Evolutionary conservation across 2,888 invertebrate genomes (phyloP).

Genomic region (Harpalus rufipes): DNA sequence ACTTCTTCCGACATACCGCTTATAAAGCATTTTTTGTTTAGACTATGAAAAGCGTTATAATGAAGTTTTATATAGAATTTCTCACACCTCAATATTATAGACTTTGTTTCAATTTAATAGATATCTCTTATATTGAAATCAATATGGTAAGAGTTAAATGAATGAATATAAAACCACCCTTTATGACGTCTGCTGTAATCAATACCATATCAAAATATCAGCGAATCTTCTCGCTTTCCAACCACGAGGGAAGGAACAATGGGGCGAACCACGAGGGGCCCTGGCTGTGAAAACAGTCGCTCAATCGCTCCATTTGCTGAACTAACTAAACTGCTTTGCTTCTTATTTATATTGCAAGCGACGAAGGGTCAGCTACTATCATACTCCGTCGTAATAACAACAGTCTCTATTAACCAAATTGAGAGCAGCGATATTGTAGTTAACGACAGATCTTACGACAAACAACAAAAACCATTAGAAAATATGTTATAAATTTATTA

Average conservation of each 20-base stretch:
- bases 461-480: no score
- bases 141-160: not conserved
- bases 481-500: no score
- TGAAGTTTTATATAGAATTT: no score
- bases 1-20: no score
- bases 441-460: no score
- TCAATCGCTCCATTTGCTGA: conserved; percentile 79
- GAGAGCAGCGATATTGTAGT: no score
- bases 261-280: conserved; percentile 57
- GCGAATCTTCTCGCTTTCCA: conserved; percentile 19
- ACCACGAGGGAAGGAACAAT: conserved; percentile 30
- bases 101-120: not conserved
- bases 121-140: not conserved
- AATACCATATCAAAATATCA: conserved; percentile 49
- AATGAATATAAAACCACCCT: not conserved
- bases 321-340: conserved; percentile 79
- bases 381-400: conserved; percentile 8
- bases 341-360: conserved; percentile 77
- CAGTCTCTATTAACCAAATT: not conserved
- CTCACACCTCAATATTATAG: no score
- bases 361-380: conserved; percentile 31
- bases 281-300: conserved; percentile 78
- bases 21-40: no score
- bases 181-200: conserved; percentile 8
- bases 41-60: no score